These are phyloP conservation scores for Cryptus viduatorius DNA, from an alignment of 2,888 invertebrate species.

Conservation along the genomic window DNA sequence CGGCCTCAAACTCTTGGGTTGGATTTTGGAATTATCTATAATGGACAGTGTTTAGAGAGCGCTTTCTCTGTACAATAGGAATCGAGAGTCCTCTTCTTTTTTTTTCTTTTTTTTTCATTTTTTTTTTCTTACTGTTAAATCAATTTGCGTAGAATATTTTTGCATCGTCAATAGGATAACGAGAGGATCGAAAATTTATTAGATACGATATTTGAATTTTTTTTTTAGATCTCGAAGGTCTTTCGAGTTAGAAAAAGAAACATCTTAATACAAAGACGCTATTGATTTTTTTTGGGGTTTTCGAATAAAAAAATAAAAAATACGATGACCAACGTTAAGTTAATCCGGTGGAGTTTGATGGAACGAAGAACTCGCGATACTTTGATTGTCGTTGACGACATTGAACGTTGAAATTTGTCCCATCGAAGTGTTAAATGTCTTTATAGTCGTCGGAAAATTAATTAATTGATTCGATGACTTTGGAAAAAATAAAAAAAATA, in stretches of 20 bases:
- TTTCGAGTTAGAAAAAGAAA: neutral
- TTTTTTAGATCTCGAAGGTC: neutral
- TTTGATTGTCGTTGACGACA: slow-evolving; percentile 15
- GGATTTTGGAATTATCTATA: slow-evolving; percentile 61
- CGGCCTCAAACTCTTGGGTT: slow-evolving; percentile 67
- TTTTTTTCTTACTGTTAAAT: slow-evolving; percentile 33
- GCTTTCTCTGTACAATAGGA: slow-evolving; percentile 67
- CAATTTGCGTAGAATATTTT: slow-evolving; percentile 41
- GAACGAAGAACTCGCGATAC: neutral
- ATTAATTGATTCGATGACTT: neutral
- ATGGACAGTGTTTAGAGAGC: slow-evolving; percentile 68
- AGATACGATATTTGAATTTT: neutral
- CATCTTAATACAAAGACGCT: neutral
- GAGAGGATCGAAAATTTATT: slow-evolving; percentile 17
- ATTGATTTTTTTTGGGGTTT: neutral
- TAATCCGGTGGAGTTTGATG: neutral
- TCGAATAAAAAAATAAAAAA: neutral
- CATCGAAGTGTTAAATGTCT: slow-evolving; percentile 38
- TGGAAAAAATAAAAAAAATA: slow-evolving; percentile 25
- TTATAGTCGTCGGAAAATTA: neutral
- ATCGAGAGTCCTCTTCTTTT: slow-evolving; percentile 52
- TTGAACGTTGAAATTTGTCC: slow-evolving; percentile 23
- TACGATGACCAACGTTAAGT: neutral
- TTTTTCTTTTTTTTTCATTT: slow-evolving; percentile 17
- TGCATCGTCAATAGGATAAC: slow-evolving; percentile 46